Evolutionary conservation across 1,140 invertebrate species (phyloP), one percentile per base, ranked within the genome.

Genomic region (Ladona fulva): DNA sequence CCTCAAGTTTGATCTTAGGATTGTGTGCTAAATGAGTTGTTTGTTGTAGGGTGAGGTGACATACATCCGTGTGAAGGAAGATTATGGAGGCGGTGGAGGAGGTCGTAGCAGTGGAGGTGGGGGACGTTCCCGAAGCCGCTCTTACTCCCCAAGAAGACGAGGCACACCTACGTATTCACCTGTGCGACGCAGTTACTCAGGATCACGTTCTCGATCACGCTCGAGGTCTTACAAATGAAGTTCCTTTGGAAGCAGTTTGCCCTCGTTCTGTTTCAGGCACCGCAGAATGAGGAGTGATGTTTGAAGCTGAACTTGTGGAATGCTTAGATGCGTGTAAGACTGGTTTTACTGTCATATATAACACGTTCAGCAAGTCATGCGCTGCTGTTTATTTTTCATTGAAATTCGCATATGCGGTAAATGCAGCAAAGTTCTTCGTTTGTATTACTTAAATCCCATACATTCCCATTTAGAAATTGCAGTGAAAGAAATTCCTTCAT

Each of bases 61-160:
- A 12, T 98, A 98, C 84, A 96, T 99, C 81, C 88, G 96, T 76
- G 95, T 98, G 22, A 96, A 96, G 83, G 96, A 98, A 87, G 96
- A 98, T 85, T 92, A 93, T 82, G 91, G 91, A 19, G 91, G 92
- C 79, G 89, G 90, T 80, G 90, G 91, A 75, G 87, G 92, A 12
- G 87, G 89, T 77, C 88, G 91, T 12, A 88, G 89, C 37, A 89
- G 90, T 81, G 89, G 90, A 75, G 86, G 87, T 79, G 86, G 87
- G 75, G 83, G 87, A 78, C 85, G 86, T 24, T 80, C 86, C 75
- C 84, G 84, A 73, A 66, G 77, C 77, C 85, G 90, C 29, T 91
- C 89, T 66, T 90, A 94, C 82, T 94, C 93, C 19, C 90, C 94
- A 74, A 94, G 92, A 24, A 81, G 83, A 7, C 81, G 87, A 14